Percentiles rank a stretch among this genome's conserved stretches.
Evolutionary conservation across 2,888 invertebrate genomes (phyloP).

Genomic region (Biston betularia): DNA sequence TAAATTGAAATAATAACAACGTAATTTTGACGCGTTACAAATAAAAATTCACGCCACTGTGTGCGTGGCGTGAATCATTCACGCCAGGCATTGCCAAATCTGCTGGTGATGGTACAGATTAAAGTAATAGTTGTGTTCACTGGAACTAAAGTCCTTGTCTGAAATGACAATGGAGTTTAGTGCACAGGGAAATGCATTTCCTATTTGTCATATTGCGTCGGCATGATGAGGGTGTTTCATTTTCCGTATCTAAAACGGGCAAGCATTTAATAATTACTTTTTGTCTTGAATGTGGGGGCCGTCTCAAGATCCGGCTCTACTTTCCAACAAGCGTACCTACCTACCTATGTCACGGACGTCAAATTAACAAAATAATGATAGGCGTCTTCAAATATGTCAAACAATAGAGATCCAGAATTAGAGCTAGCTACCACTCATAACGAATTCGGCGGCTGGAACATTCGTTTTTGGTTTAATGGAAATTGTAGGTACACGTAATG

Average conservation of each 20-base stretch:
- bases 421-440: too few species aligned
- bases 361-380: too few species aligned
- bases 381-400: too few species aligned
- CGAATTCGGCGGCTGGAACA: too few species aligned
- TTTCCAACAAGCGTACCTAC: too few species aligned
- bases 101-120: conserved; percentile 27
- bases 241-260: neutral
- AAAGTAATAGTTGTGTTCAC: neutral
- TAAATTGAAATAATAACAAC: conserved; percentile 8
- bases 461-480: too few species aligned
- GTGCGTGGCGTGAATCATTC: conserved; percentile 51
- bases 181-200: conserved; percentile 42
- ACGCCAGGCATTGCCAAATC: conserved; percentile 52
- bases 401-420: too few species aligned
- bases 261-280: too few species aligned
- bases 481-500: too few species aligned
- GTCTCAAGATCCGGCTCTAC: too few species aligned
- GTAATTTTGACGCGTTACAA: conserved; percentile 32
- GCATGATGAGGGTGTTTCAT: neutral
- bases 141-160: neutral
- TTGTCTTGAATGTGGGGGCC: too few species aligned
- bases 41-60: conserved; percentile 29
- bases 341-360: too few species aligned
- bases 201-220: conserved; percentile 3
- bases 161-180: neutral